Base-by-base conservation (phyloP, 2,113 vertebrate species). In the Spea multiplicata region DNA sequence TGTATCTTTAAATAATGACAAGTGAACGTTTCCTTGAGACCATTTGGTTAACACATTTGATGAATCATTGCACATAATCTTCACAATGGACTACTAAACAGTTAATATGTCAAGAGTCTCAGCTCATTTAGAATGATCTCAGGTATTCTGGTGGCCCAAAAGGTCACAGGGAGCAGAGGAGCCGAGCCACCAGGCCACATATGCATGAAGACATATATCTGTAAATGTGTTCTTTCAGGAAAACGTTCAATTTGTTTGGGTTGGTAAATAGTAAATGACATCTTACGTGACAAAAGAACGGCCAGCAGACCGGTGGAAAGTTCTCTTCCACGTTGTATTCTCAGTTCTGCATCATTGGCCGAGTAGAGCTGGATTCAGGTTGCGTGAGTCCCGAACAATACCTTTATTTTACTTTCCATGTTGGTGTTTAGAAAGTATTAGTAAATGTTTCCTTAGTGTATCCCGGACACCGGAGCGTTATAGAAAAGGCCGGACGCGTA, bases 361-460 rank as follows among this genome's bases (percentile, higher is more conserved):
- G 61, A 64, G 5, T 64, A 16, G 5, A 53, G 8, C 4, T 55
- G 12, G 3, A 53, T 44, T 50, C 52, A 53, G 30, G 5, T 66
- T 48, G 16, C 59, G 30, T n/a, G 53, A 53, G 9, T 6, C 52
- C 14, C 45, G 17, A 45, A 30, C n/a, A 52, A 14, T n/a, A 12
- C 61, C 66, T 74, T 52, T 6, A 45, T 4, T 61, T 73, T 61
- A 16, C 62, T 57, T 68, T 74, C 59, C 45, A 57, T 30, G 44
- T n/a, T 48, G 5, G 52, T 55, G 66, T 76, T 69, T 70, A 61
- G 44, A 69, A 69, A 69, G 75, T 66, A 49, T 69, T 55, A 17
- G 53, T 30, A 9, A 69, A 48, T 69, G 49, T 75, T 66, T 4
- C 64, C 49, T 44, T 49, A 44, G 10, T 44, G 14, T 14, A 55